Evolutionary conservation across 2,113 vertebrate genomes (phyloP), one percentile per base, ranked within the genome.

Genomic region (Cheilinus undulatus): DNA sequence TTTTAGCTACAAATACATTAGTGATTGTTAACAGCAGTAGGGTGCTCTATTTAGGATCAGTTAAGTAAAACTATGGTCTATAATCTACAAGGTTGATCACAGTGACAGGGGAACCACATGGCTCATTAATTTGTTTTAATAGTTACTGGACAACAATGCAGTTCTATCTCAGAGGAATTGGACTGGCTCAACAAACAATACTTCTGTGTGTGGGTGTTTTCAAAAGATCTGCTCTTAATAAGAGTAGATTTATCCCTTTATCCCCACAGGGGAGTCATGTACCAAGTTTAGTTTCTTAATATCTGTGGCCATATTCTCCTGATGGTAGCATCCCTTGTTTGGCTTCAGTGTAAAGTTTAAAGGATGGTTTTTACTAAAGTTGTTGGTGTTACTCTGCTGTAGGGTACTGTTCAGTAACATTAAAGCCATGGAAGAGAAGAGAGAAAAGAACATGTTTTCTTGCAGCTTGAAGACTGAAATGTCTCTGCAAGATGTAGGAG

Each of bases 111-210:
- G 7, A 43, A 24, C 15, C 53, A 3, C 5, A 36, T 53, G 36
- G 7, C 60, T 49, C 43, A 62, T 62, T 24, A 49, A 23, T 24
- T n/a, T 62, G 46, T n/a, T 40, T 20, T 40, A 40, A 66, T 40
- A 27, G 24, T 28, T 19, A 43, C 3, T 22, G n/a, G 20, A 23
- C 26, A 45, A 46, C 20, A 32, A 24, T n/a, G 20, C 15, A 56
- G 51, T 27, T 5, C 15, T 3, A 20, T n/a, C 3, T 26, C 17
- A 38, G 48, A 13, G 3, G n/a, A 9, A 51, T 26, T 22, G 2
- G 27, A 62, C 19, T 42, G 40, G 40, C 40, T 19, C 14, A 15
- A 42, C 40, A 42, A 42, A 42, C 14, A 42, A 42, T 1, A 34
- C 10, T 13, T 68, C 19, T 28, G n/a, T 34, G 22, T 63, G 27